Conservation (phyloP, 2,113 vertebrate species). For the Vombatus ursinus region DNA sequence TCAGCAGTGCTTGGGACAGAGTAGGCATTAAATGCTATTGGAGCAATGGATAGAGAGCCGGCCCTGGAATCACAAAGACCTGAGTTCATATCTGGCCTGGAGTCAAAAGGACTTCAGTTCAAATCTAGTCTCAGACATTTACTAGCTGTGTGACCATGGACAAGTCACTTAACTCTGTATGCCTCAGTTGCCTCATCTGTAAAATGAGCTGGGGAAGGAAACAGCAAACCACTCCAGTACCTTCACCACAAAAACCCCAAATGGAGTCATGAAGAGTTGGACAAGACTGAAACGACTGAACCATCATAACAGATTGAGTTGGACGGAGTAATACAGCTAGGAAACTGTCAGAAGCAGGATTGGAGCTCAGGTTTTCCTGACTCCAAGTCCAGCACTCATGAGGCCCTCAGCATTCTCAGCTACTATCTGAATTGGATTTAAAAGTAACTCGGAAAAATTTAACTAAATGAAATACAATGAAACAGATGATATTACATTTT, state of each 20-base stretch:
- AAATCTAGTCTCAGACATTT: background rate
- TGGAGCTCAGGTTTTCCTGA: too few species aligned
- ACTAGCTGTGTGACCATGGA: background rate
- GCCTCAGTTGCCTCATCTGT: background rate
- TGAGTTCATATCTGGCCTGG: background rate
- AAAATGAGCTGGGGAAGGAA: background rate
- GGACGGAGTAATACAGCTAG: background rate
- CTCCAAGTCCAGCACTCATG: background rate
- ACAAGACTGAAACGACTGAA: background rate
- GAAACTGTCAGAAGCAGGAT: background rate
- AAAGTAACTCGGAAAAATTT: background rate
- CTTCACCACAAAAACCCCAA: background rate
- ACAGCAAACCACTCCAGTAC: background rate
- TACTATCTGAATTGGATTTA: background rate
- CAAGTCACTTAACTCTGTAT: background rate
- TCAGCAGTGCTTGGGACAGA: background rate
- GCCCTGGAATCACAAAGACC: background rate
- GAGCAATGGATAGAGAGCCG: background rate
- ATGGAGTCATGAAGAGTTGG: background rate
- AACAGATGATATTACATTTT: background rate
- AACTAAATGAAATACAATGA: background rate
- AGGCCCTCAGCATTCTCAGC: background rate
- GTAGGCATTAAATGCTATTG: background rate
- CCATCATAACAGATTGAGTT: background rate
- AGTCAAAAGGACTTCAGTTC: background rate